Conservation (phyloP, 2,113 vertebrate species). For the Cricetomys ansorgei region DNA sequence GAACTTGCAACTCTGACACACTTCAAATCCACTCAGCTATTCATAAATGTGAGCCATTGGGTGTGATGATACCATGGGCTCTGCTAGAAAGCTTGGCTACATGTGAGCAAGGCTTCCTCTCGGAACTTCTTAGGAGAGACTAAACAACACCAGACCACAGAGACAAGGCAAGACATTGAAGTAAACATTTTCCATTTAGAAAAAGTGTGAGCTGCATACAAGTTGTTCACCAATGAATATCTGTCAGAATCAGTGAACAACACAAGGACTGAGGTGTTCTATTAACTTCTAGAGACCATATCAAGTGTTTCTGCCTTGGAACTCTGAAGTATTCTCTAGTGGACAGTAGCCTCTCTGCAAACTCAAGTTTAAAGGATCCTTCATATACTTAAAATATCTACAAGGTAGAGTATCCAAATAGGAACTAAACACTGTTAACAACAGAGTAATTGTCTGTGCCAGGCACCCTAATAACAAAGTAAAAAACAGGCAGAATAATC, state of each 20-base stretch:
- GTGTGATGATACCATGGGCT: fast-evolving
- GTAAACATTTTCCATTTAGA: background rate
- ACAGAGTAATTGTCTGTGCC: background rate
- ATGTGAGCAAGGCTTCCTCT: background rate
- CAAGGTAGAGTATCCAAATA: background rate
- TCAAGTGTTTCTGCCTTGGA: background rate
- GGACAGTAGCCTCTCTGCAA: background rate
- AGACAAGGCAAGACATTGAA: background rate
- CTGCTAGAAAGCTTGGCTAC: background rate
- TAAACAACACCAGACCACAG: background rate
- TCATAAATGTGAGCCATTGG: background rate
- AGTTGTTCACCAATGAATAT: background rate
- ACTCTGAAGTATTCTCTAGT: no score
- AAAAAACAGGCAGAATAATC: background rate
- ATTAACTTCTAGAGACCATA: background rate
- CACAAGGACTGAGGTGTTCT: background rate
- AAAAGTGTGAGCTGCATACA: background rate
- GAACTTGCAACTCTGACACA: background rate
- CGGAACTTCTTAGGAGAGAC: background rate
- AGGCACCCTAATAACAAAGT: background rate
- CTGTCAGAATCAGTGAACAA: background rate
- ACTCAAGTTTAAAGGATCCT: background rate
- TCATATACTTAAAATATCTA: background rate
- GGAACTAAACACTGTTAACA: background rate
- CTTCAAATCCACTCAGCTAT: background rate